Percentiles rank a stretch among this genome's conserved stretches.
Evolutionary conservation across 2,797 vertebrate genomes (phyloP).

Genomic region (Podarcis siculus): DNA sequence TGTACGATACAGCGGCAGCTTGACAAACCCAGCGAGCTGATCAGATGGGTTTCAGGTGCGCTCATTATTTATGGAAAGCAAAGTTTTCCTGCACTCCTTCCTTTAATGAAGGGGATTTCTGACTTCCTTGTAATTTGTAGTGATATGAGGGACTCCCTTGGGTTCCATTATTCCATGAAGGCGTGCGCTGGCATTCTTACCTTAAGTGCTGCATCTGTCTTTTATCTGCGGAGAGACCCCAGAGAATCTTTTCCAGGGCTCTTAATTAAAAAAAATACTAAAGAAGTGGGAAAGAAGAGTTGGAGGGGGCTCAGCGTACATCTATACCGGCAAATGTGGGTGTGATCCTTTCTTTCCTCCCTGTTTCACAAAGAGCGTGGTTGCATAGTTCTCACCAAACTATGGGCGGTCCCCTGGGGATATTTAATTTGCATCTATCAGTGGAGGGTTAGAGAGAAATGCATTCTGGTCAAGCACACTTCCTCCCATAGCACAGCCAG

Average conservation of each 20-base stretch:
- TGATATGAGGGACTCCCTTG: constrained; percentile 9
- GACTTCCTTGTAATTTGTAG: constrained; percentile 22
- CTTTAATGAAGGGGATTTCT: constrained; percentile 24
- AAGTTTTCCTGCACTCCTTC: not conserved
- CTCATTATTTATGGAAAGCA: rapidly evolving
- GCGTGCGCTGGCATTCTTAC: constrained; percentile 39
- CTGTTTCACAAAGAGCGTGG: not conserved
- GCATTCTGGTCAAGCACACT: no score
- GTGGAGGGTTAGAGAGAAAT: not conserved
- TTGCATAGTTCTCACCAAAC: not conserved
- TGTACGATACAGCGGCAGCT: not conserved
- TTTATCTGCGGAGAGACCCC: constrained; percentile 31
- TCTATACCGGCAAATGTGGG: constrained; percentile 4
- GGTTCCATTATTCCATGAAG: constrained; percentile 23
- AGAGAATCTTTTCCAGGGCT: not conserved
- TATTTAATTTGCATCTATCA: not conserved
- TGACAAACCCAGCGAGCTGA: not conserved
- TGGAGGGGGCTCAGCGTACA: constrained; percentile 38
- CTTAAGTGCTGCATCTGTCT: constrained; percentile 41
- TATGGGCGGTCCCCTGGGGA: no score
- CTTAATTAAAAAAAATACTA: constrained; percentile 41
- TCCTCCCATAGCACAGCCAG: not conserved
- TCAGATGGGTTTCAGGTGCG: not conserved
- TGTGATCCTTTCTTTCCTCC: rapidly evolving
- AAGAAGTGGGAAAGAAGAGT: not conserved